Base-by-base conservation (phyloP, 2,113 vertebrate species). In the Theristicus caerulescens region DNA sequence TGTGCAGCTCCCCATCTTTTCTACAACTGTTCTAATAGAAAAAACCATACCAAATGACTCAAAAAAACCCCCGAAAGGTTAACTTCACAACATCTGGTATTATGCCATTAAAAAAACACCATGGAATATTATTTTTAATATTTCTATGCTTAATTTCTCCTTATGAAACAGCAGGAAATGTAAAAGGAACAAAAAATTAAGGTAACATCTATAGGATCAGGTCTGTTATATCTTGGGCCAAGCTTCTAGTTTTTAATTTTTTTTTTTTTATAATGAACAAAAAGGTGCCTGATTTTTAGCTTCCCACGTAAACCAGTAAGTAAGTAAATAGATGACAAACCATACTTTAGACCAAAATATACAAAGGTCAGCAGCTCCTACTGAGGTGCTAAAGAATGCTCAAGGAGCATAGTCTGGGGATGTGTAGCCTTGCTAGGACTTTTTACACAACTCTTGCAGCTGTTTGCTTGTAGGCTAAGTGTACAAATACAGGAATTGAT, bases 1-100 rank as follows among this genome's bases (percentile, higher is more conserved):
- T 90, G 70, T 15, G 64, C n/a, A 84, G n/a, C 14, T 91, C 32
- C 26, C 51, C 58, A 71, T 40, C 67, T 83, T 85, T 97, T 86
- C 42, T 70, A 72, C 25, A 81, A 49, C 5, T 36, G 25, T 36
- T 10, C 13, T 69, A 38, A 61, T n/a, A 42, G 8, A 46, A 19
- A 88, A 86, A 57, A 34, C 4, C 42, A 52, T 42, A 67, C 49
- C 5, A 82, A 61, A 88, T 46, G 54, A n/a, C 24, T 40, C 58
- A n/a, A 69, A 76, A 65, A 69, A 16, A 44, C n/a, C 61, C n/a
- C 61, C 83, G 54, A 42, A 29, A 67, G 2, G 44, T 77, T 69
- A 67, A 55, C 6, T 13, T 73, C 36, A 81, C 9, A 67, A 31
- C 49, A 70, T 65, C 59, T 73, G 51, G 11, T 40, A 57, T 73